A percentile compares a stretch with the other conserved stretches of the same genome.
These are phyloP conservation scores for Trialeurodes vaporariorum DNA, from an alignment of 1,140 invertebrate genomes.

Conservation along the genomic window DNA sequence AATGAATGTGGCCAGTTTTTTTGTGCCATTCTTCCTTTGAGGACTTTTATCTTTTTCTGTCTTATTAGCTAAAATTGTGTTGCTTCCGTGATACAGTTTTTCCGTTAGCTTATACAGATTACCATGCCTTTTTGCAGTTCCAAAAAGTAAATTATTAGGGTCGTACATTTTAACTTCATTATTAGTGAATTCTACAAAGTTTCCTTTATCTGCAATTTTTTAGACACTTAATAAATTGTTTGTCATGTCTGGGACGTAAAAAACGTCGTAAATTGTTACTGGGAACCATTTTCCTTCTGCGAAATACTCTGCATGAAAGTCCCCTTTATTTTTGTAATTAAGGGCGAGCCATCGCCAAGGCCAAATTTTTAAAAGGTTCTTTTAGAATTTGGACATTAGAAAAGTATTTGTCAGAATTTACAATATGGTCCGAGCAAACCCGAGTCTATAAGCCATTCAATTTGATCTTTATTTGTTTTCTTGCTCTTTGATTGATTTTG, in stretches of 20 bases:
- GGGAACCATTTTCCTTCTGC: background rate
- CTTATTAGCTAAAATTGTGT: background rate
- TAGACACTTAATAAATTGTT: constrained; percentile 5
- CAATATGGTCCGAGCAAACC: background rate
- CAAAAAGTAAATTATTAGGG: background rate
- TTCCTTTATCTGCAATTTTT: background rate
- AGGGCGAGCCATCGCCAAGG: background rate
- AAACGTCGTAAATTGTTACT: background rate
- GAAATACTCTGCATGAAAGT: background rate
- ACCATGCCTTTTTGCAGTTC: background rate
- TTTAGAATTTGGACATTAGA: background rate
- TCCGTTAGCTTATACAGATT: background rate
- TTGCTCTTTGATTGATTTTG: background rate
- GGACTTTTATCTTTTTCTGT: background rate
- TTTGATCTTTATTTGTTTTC: background rate
- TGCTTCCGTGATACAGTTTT: background rate
- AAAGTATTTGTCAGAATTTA: background rate
- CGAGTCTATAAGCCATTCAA: background rate
- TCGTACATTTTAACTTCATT: background rate
- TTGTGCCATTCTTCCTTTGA: too few species aligned
- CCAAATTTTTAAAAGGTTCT: background rate
- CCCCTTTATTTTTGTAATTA: background rate
- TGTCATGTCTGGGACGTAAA: background rate
- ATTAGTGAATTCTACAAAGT: background rate
- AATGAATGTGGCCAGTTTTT: too few species aligned